Base-by-base conservation (phyloP, 2,113 vertebrate genomes). In the Plectropomus leopardus region DNA sequence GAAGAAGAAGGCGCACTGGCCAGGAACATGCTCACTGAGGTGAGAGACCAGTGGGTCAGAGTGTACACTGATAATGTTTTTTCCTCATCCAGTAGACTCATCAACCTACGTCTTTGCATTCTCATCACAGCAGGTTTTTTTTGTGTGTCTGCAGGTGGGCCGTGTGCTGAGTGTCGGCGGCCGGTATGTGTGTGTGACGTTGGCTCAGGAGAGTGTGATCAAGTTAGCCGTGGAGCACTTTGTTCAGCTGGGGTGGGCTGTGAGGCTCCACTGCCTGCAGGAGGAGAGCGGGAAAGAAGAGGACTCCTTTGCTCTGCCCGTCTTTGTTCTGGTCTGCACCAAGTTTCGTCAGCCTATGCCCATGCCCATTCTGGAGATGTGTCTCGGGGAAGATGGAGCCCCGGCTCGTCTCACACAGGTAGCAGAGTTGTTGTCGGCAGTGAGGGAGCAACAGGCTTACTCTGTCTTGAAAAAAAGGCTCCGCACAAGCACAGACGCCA, bases 241-340 rank as follows among this genome's bases (percentile, higher is more conserved):
- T 87, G 96, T 95, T 19, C 82, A 82, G 84, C 93, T 96, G 42
- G 97, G 97, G 24, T 99, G 97, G 97, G 96, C 97, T 0, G 94
- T 98, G 53, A 95, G 98, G 75, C 92, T 99, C 71, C 98, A 99
- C 87, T 96, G 97, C 88, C 89, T 98, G 69, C 91, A 94, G 2
- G 44, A 75, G 1, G 48, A 80, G 78, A 89, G 90, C 0, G 86
- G 86, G 44, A 90, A 73, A 4, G 80, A 81, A 24, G 91, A 92
- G 32, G 92, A 92, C 26, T 93, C 92, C 21, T 99, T 98, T 72
- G 94, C 94, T 28, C 89, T 99, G 23, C 98, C 98, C 0, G 92
- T 99, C 14, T 99, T 99, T 13, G 87, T 97, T 47, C 95, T 99
- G 0, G 87, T 99, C 72, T 97, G 98, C 95, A 99, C 98, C 60